Percentiles rank a stretch among this genome's conserved stretches.
Conservation (phyloP, 1,140 invertebrate species). For the Scaptodrosophila lebanonensis region DNA sequence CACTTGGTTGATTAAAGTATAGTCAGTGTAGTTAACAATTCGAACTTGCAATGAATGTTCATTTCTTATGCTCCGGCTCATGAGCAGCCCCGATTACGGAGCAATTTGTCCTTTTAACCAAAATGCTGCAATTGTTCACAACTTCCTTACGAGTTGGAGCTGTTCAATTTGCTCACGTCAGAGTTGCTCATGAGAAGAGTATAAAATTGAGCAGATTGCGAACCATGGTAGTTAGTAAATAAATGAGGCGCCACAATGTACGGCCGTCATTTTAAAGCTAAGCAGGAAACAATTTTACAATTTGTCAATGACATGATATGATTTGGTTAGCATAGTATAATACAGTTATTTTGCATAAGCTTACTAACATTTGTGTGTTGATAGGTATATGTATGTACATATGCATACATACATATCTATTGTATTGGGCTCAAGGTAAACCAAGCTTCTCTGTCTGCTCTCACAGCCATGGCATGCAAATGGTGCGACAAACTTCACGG, state of each 20-base stretch:
- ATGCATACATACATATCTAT: slow-evolving; percentile 4
- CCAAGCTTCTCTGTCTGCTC: neutral
- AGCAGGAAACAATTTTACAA: slow-evolving; percentile 41
- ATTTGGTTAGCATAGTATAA: slow-evolving; percentile 13
- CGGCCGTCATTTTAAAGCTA: slow-evolving; percentile 33
- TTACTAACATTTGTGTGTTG: neutral
- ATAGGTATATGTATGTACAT: slow-evolving; percentile 9
- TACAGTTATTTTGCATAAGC: neutral
- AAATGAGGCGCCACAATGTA: neutral
- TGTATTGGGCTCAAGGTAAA: too few species aligned
- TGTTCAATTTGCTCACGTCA: too few species aligned
- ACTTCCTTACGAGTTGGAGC: too few species aligned
- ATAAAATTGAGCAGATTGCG: too few species aligned
- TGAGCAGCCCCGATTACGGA: too few species aligned
- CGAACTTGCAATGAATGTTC: too few species aligned
- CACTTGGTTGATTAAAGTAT: too few species aligned
- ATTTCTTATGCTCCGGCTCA: too few species aligned
- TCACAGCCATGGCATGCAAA: slow-evolving; percentile 72
- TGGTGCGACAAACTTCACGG: slow-evolving; percentile 68
- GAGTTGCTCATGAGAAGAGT: too few species aligned
- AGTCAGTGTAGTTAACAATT: too few species aligned
- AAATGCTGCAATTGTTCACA: too few species aligned
- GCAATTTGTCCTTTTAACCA: too few species aligned
- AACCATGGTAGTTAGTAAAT: neutral
- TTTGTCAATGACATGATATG: slow-evolving; percentile 50